Conservation (phyloP, 1,140 invertebrate species). For the Habropoda laboriosa region DNA sequence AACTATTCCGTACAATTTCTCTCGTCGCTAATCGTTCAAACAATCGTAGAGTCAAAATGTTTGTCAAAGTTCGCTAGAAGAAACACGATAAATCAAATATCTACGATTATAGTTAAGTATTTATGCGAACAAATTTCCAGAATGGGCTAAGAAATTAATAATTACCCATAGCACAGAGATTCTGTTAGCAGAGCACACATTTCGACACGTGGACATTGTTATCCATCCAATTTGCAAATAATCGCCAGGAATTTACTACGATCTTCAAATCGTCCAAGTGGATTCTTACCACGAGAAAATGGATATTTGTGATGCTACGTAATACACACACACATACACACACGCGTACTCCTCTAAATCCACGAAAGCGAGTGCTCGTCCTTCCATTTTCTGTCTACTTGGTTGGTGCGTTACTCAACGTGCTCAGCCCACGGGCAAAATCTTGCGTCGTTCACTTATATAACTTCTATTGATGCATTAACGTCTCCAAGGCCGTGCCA, state of each 20-base stretch:
- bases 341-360: neutral
- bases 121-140: too few species aligned
- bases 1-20: too few species aligned
- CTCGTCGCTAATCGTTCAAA: too few species aligned
- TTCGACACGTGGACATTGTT: too few species aligned
- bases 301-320: neutral
- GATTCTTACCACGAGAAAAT: neutral
- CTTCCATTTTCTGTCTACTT: neutral
- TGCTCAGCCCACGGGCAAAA: slow-evolving; percentile 20
- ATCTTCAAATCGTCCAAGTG: neutral
- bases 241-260: neutral
- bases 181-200: too few species aligned
- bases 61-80: too few species aligned
- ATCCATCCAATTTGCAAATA: neutral
- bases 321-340: neutral
- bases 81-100: too few species aligned
- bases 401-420: slow-evolving; percentile 22
- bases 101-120: too few species aligned
- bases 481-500: slow-evolving; percentile 21
- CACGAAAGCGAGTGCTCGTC: slow-evolving; percentile 1
- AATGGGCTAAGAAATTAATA: too few species aligned
- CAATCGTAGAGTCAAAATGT: too few species aligned
- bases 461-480: slow-evolving; percentile 40
- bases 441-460: slow-evolving; percentile 29
- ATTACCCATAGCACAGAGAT: too few species aligned